Conservation (phyloP, 2,113 vertebrate species). For the Hippoglossus stenolepis region DNA sequence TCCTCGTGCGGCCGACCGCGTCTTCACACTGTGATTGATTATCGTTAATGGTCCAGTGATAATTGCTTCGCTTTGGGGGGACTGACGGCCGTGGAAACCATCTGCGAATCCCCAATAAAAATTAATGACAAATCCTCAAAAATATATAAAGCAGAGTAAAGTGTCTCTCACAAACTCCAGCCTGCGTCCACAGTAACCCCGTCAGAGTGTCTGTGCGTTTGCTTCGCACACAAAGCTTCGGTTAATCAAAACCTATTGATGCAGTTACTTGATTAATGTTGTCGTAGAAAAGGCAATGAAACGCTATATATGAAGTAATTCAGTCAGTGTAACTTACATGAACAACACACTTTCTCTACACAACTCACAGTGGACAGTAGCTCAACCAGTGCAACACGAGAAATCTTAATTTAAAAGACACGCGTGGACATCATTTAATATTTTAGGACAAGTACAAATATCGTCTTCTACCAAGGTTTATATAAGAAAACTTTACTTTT, state of each 20-base stretch:
- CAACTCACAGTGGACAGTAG: no score
- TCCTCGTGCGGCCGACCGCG: background rate
- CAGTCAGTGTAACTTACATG: no score
- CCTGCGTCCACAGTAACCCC: background rate
- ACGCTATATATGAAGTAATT: no score
- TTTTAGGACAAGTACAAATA: no score
- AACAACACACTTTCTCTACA: no score
- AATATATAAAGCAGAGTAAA: conserved; percentile 9
- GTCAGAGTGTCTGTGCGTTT: background rate
- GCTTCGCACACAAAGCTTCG: background rate
- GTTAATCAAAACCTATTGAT: background rate
- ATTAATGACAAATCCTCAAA: background rate
- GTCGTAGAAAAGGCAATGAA: no score
- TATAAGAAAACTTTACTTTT: no score
- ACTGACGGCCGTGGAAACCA: conserved; percentile 3
- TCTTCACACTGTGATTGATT: conserved; percentile 27
- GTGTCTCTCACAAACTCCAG: background rate
- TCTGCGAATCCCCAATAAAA: conserved; percentile 17
- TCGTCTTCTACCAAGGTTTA: no score
- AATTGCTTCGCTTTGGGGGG: conserved; percentile 16
- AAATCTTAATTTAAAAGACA: no score
- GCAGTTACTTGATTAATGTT: background rate
- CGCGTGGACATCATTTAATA: no score
- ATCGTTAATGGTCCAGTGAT: conserved; percentile 24
- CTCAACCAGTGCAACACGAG: no score